A percentile compares a stretch with the other conserved stretches of the same genome.
phyloP scores from a whole-genome alignment of 1,140 invertebrate species.

The Polypedilum pembai region DNA sequence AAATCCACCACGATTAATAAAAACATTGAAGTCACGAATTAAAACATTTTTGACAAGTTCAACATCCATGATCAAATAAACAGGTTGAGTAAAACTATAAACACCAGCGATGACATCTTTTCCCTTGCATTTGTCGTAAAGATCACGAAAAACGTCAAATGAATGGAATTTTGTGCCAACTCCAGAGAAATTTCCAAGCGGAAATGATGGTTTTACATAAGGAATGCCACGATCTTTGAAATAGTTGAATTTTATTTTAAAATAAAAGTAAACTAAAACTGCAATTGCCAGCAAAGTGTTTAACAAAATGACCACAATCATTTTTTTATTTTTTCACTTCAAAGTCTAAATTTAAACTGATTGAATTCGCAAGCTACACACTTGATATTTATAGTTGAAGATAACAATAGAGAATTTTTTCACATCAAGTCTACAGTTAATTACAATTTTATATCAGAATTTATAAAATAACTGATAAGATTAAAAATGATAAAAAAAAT shows the following conservation, averaged over 20 bases:
- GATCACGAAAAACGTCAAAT: constrained; percentile 35
- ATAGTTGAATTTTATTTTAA: background rate
- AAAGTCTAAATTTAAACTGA: too few species aligned
- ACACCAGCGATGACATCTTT: constrained; percentile 7
- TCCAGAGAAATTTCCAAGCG: background rate
- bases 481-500: too few species aligned
- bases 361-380: too few species aligned
- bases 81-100: constrained; percentile 35
- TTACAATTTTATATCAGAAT: too few species aligned
- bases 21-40: constrained; percentile 46
- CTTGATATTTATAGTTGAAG: too few species aligned
- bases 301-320: too few species aligned
- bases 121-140: constrained; percentile 36
- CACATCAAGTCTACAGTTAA: too few species aligned
- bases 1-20: constrained; percentile 38
- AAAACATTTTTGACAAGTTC: constrained; percentile 45
- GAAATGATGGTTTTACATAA: background rate
- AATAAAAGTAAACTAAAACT: background rate
- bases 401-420: too few species aligned
- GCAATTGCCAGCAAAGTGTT: background rate
- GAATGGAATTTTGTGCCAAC: constrained; percentile 29
- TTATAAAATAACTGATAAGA: too few species aligned
- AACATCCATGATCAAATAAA: constrained; percentile 45
- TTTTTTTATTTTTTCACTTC: too few species aligned
- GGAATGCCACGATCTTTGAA: background rate